Evolutionary conservation across 2,113 vertebrate genomes (phyloP).

Genomic region (Ammodytes marinus): DNA sequence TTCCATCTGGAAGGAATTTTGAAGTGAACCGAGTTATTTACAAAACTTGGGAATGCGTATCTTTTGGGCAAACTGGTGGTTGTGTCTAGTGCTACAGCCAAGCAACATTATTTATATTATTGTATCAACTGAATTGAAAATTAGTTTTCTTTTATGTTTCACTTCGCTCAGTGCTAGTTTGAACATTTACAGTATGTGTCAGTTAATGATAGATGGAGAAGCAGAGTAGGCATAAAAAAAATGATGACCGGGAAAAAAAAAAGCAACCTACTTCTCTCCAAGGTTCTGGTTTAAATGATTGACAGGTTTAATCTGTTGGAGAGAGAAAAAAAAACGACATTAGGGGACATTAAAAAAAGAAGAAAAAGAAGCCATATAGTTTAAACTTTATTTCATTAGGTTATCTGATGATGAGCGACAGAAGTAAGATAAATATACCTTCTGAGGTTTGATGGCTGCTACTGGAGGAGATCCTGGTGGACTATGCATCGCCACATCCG

Average conservation of each 20-base stretch:
- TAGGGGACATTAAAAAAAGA: background rate
- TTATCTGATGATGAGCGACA: background rate
- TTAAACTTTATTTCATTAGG: background rate
- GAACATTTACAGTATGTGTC: background rate
- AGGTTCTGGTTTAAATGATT: constrained; percentile 85
- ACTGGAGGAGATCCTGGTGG: constrained; percentile 91
- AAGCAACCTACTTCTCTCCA: constrained; percentile 88
- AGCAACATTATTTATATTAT: background rate
- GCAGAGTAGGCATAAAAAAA: background rate
- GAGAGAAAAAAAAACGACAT: constrained; percentile 29
- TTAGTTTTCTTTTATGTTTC: background rate
- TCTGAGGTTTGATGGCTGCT: constrained; percentile 89
- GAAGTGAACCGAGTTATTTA: background rate
- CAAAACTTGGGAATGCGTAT: background rate
- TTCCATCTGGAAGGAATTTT: constrained; percentile 79
- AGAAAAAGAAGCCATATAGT: background rate
- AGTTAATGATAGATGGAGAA: background rate
- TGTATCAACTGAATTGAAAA: background rate
- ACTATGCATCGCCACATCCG: constrained; percentile 87
- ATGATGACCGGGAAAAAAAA: background rate
- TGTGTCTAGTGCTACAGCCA: background rate
- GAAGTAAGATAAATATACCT: constrained; percentile 82
- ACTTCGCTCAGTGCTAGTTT: background rate
- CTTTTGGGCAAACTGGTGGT: background rate
- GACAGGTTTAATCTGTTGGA: constrained; percentile 87